These are phyloP conservation scores for Dryoscopus gambensis DNA, from an alignment of 2,113 vertebrate species.

Conservation along the genomic window DNA sequence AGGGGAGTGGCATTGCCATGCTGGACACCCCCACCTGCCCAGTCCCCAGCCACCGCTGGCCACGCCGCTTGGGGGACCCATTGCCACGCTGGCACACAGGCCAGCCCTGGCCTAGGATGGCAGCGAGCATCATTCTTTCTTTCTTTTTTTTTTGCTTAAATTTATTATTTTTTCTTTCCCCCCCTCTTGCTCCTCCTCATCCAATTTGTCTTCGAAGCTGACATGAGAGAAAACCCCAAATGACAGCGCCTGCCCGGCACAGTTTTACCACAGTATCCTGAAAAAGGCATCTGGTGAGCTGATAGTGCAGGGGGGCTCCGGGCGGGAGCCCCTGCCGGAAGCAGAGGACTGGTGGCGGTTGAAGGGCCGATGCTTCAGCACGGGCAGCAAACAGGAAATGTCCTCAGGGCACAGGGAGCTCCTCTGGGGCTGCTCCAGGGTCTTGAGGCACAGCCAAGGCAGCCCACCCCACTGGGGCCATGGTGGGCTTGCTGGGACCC, in stretches of 20 bases:
- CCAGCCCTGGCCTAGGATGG: not conserved
- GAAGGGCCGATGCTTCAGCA: slow-evolving; percentile 67
- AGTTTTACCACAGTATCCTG: slow-evolving; percentile 98
- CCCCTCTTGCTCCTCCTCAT: slow-evolving; percentile 33
- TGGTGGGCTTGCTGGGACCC: not conserved
- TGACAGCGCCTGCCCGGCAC: slow-evolving; percentile 74
- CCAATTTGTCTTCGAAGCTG: slow-evolving; percentile 86
- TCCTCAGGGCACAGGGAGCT: slow-evolving; percentile 28
- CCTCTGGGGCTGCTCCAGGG: not conserved
- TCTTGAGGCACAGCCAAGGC: not conserved
- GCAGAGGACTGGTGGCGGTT: slow-evolving; percentile 80
- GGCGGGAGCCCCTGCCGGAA: slow-evolving; percentile 83
- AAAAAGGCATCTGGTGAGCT: slow-evolving; percentile 84
- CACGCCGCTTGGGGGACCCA: slow-evolving; percentile 19
- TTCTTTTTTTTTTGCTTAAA: not conserved
- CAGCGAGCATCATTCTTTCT: not conserved
- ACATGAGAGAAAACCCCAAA: slow-evolving; percentile 86
- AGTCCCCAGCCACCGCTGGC: fast-evolving
- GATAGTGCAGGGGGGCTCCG: slow-evolving; percentile 81
- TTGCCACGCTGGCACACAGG: not conserved
- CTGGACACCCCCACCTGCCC: not conserved
- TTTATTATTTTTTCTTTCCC: not conserved
- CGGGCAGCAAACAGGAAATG: slow-evolving; percentile 74
- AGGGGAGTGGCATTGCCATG: not conserved
- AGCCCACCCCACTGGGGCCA: not conserved